A percentile compares a stretch with the other conserved stretches of the same genome.
Conservation (phyloP, 2,113 vertebrate species). For the Bubo scandiacus region DNA sequence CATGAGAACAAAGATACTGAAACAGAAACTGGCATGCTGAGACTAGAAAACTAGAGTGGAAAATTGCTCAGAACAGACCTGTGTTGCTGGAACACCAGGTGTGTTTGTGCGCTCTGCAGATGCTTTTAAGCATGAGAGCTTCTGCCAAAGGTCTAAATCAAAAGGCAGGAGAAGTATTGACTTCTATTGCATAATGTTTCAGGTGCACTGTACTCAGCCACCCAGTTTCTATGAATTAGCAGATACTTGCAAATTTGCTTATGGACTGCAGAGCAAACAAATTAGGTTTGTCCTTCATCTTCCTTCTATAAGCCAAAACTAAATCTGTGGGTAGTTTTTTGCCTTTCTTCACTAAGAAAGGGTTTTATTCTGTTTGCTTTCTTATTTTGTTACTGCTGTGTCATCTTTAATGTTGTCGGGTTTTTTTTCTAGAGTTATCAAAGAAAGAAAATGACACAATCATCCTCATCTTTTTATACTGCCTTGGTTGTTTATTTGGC, state of each 20-base stretch:
- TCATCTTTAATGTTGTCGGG: background rate
- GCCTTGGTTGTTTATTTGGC: background rate
- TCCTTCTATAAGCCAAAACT: background rate
- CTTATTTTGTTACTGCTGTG: background rate
- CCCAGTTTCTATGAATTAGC: background rate
- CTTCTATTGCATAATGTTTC: background rate
- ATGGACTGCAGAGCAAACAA: background rate
- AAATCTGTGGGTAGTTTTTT: background rate
- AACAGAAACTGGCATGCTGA: background rate
- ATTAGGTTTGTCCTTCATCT: background rate
- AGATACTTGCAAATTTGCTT: background rate
- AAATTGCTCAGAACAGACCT: background rate
- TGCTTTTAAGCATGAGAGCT: background rate
- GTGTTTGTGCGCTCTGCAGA: background rate
- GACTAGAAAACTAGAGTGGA: background rate
- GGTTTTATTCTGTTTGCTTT: background rate
- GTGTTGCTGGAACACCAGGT: background rate
- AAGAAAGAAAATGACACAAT: background rate
- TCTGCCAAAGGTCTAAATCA: background rate
- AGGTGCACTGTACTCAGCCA: background rate
- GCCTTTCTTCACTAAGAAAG: background rate
- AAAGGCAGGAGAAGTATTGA: background rate
- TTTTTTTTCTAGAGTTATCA: background rate
- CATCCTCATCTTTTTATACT: background rate
- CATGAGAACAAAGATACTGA: background rate